Conservation (phyloP, 1,140 invertebrate species). For the roundworm (Caenorhabditis elegans) region DNA sequence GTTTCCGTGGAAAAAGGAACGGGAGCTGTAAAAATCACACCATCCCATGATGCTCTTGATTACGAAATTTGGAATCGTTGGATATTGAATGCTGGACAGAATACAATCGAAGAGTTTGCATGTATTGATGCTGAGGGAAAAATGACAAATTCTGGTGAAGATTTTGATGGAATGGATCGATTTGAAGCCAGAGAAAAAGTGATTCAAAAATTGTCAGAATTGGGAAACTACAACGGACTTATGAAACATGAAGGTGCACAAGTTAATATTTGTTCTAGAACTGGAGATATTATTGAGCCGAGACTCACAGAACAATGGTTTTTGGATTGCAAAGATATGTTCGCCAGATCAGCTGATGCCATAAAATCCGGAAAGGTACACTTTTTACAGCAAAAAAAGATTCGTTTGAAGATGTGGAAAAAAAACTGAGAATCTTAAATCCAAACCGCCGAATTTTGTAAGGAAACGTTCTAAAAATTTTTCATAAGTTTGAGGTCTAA, state of each 20-base stretch:
- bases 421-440: no score
- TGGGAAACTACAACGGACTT: not conserved
- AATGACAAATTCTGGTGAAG: slow-evolving; percentile 72
- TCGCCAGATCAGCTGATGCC: slow-evolving; percentile 75
- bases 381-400: slow-evolving; percentile 58
- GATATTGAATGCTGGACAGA: not conserved
- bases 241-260: slow-evolving; percentile 28
- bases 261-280: slow-evolving; percentile 81
- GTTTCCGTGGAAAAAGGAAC: slow-evolving; percentile 70
- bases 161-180: slow-evolving; percentile 74
- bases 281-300: slow-evolving; percentile 94
- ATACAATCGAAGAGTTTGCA: slow-evolving; percentile 70
- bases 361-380: slow-evolving; percentile 71
- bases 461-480: no score
- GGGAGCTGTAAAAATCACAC: slow-evolving; percentile 93
- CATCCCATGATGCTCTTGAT: slow-evolving; percentile 93
- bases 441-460: no score
- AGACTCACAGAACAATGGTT: slow-evolving; percentile 96
- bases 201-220: slow-evolving; percentile 19
- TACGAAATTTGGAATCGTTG: slow-evolving; percentile 76
- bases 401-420: no score
- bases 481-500: no score
- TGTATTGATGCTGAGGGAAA: slow-evolving; percentile 87
- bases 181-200: slow-evolving; percentile 61
- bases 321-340: slow-evolving; percentile 74